phyloP scores from a whole-genome alignment of 2,113 vertebrate genomes.

The Sander vitreus region DNA sequence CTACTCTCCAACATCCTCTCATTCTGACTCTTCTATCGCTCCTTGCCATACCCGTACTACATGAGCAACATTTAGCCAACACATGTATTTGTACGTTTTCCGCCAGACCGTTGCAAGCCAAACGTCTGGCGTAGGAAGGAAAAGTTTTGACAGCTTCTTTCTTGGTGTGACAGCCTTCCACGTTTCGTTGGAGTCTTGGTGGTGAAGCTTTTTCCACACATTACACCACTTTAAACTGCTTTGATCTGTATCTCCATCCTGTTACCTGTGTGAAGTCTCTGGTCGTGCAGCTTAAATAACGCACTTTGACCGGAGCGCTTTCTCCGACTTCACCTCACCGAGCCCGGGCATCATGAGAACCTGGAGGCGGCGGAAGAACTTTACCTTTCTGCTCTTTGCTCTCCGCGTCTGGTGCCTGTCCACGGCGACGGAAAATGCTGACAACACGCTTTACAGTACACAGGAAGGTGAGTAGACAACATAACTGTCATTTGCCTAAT shows the following conservation, averaged over 20 bases:
- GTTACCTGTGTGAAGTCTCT: conserved; percentile 42
- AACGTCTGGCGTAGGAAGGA: conserved; percentile 23
- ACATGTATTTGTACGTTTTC: conserved; percentile 6
- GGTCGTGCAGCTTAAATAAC: conserved; percentile 26
- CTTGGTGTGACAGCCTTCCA: conserved; percentile 56
- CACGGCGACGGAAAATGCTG: conserved; percentile 30
- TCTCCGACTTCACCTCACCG: conserved; percentile 32
- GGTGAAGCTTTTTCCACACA: conserved; percentile 1
- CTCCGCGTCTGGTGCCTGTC: conserved; percentile 64
- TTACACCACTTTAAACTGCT: conserved; percentile 14
- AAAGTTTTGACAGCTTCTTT: conserved; percentile 74
- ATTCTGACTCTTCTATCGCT: conserved; percentile 35
- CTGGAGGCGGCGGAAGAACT: conserved; percentile 76
- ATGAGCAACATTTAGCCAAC: conserved; percentile 8
- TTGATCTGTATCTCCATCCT: conserved; percentile 22
- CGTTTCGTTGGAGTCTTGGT: conserved; percentile 51
- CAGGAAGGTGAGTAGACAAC: conserved; percentile 55
- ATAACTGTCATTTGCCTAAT: background rate
- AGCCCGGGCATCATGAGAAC: conserved; percentile 68
- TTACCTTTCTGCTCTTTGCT: conserved; percentile 63
- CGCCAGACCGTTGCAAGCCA: background rate
- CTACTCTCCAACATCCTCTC: conserved; percentile 52
- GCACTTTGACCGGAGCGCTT: conserved; percentile 34
- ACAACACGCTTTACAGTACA: conserved; percentile 23
- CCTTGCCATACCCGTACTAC: conserved; percentile 1